phyloP scores from a whole-genome alignment of 2,888 invertebrate species.

The Trachelus iudaicus region DNA sequence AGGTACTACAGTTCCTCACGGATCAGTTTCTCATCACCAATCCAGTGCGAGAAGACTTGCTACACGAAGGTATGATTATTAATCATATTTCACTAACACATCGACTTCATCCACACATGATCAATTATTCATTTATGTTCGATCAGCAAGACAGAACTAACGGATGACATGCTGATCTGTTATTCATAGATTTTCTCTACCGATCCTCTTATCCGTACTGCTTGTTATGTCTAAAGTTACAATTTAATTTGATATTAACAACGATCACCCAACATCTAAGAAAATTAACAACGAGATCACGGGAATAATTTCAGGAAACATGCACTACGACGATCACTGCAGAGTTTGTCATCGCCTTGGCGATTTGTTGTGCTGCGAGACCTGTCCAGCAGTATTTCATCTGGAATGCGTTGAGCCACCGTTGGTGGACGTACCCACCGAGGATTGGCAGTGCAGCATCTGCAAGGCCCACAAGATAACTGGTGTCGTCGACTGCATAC shows the following conservation, averaged over 20 bases:
- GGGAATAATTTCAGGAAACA: constrained; percentile 70
- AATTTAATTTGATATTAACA: background rate
- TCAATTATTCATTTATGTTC: background rate
- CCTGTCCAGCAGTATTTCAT: constrained; percentile 98
- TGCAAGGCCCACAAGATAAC: constrained; percentile 92
- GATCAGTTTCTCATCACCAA: constrained; percentile 95
- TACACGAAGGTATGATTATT: constrained; percentile 82
- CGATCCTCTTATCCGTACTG: constrained; percentile 1
- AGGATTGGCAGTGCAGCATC: constrained; percentile 97
- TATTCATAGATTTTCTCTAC: background rate
- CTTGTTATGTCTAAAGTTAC: background rate
- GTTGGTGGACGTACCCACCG: constrained; percentile 91
- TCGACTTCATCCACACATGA: background rate
- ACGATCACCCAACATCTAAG: background rate
- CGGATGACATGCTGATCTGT: constrained; percentile 30
- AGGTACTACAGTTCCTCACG: constrained; percentile 89
- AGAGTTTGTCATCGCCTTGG: constrained; percentile 92
- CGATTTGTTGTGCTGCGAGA: constrained; percentile 96
- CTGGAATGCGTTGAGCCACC: constrained; percentile 97
- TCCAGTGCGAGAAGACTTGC: constrained; percentile 91
- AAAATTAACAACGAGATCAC: background rate
- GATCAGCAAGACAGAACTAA: constrained; percentile 26
- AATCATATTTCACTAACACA: background rate
- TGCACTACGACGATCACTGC: constrained; percentile 94
- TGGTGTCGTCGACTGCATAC: constrained; percentile 94